phyloP scores from a whole-genome alignment of 2,797 vertebrate species.

The Morus bassanus region DNA sequence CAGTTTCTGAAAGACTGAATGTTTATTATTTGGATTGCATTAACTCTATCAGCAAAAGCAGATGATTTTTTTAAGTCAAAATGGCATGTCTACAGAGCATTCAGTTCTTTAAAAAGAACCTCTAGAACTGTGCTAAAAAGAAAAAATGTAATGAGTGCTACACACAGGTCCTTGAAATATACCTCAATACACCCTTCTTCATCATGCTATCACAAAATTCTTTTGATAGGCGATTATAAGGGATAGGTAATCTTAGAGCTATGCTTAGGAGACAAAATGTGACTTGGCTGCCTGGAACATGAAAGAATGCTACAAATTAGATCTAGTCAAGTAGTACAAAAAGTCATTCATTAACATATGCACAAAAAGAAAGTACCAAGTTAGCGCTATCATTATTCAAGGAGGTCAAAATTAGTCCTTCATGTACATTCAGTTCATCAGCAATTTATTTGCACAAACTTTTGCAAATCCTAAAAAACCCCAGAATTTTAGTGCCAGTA shows the following conservation, averaged over 20 bases:
- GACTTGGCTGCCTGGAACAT: conserved; percentile 21
- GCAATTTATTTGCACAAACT: conserved; percentile 42
- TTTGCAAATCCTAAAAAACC: background rate
- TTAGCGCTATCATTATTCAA: conserved; percentile 24
- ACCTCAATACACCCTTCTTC: background rate
- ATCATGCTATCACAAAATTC: background rate
- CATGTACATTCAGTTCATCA: conserved; percentile 31
- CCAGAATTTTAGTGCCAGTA: background rate
- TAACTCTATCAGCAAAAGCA: background rate
- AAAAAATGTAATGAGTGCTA: background rate
- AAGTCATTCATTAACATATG: conserved; percentile 29
- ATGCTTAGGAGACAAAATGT: background rate
- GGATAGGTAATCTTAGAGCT: background rate
- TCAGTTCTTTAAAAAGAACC: background rate
- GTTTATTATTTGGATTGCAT: background rate
- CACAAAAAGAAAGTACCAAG: conserved; percentile 25
- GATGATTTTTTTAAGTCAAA: background rate
- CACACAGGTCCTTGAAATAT: background rate
- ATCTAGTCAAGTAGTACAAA: conserved; percentile 35
- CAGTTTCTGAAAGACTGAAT: background rate
- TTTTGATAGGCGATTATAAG: conserved; percentile 17
- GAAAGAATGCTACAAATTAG: conserved; percentile 38
- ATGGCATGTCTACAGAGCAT: background rate
- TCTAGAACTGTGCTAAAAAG: background rate
- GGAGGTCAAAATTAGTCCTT: conserved; percentile 55